A percentile compares a stretch with the other conserved stretches of the same genome.
Evolutionary conservation across 2,797 vertebrate genomes (phyloP).

Genomic region (Smutsia gigantea): DNA sequence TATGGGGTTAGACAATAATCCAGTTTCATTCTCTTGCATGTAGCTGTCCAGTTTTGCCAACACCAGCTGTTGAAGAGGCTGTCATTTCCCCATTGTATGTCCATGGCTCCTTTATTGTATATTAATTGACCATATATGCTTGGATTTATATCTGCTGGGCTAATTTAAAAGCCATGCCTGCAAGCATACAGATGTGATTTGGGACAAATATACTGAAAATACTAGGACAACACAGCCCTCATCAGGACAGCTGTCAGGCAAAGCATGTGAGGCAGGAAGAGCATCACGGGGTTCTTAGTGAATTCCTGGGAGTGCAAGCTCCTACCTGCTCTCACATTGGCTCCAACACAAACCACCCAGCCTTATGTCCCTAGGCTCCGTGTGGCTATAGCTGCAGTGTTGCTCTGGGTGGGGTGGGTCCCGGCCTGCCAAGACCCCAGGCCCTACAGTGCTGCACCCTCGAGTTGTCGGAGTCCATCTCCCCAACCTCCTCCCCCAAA

Average conservation of each 20-base stretch:
- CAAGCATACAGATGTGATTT: too few relatives aligned
- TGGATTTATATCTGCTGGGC: background rate
- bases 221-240: rapidly evolving
- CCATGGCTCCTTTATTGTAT: too few relatives aligned
- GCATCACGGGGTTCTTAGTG: background rate
- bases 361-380: too few relatives aligned
- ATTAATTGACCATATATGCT: too few relatives aligned
- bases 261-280: too few relatives aligned
- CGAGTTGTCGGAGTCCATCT: too few relatives aligned
- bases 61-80: too few relatives aligned
- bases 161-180: background rate
- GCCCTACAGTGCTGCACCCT: rapidly evolving
- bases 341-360: too few relatives aligned
- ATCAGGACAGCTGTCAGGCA: rapidly evolving
- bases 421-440: rapidly evolving
- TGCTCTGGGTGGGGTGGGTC: background rate
- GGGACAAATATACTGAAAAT: background rate
- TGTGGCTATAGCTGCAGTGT: background rate
- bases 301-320: background rate
- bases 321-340: background rate
- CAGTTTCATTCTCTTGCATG: too few relatives aligned
- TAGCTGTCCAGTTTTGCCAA: too few relatives aligned
- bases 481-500: background rate
- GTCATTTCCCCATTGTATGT: too few relatives aligned
- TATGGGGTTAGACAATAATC: too few relatives aligned